phyloP scores from a whole-genome alignment of 2,113 vertebrate species.

The Chaetodon trifascialis region DNA sequence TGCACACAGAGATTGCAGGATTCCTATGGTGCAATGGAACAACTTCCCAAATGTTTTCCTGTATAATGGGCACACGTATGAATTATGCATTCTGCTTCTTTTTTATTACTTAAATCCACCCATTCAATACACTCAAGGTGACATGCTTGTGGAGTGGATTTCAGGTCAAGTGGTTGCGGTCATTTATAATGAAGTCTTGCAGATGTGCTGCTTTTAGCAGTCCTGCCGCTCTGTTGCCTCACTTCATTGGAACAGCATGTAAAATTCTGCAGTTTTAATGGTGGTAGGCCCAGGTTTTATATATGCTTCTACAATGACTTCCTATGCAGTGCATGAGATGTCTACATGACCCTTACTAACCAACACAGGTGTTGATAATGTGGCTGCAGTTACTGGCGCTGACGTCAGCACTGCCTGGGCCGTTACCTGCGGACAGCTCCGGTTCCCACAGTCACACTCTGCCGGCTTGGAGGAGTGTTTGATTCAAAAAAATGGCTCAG shows the following conservation, averaged over 20 bases:
- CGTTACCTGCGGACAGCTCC: slow-evolving; percentile 39
- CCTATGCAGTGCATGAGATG: background rate
- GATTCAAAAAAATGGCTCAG: slow-evolving; percentile 52
- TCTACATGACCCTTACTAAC: slow-evolving; percentile 29
- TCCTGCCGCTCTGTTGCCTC: background rate
- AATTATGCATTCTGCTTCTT: slow-evolving; percentile 14
- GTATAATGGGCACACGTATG: slow-evolving; percentile 2
- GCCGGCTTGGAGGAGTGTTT: slow-evolving; percentile 49
- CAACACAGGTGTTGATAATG: slow-evolving; percentile 51
- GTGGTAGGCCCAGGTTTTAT: slow-evolving; percentile 18
- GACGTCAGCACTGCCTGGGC: slow-evolving; percentile 45
- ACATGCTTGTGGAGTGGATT: slow-evolving; percentile 12
- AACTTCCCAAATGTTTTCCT: background rate
- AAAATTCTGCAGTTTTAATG: background rate
- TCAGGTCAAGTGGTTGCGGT: slow-evolving; percentile 30
- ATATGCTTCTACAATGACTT: background rate
- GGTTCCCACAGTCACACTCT: slow-evolving; percentile 41
- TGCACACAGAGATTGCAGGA: slow-evolving; percentile 29
- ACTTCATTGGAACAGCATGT: background rate
- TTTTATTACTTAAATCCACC: slow-evolving; percentile 12
- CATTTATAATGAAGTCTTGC: slow-evolving; percentile 34
- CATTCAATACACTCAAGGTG: slow-evolving; percentile 15
- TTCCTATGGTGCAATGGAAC: slow-evolving; percentile 6
- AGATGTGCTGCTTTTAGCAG: slow-evolving; percentile 23
- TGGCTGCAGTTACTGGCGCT: slow-evolving; percentile 41